Evolutionary conservation across 2,888 invertebrate species (phyloP), one percentile per base, ranked within the genome.

Genomic region (Ariolimax columbianus): DNA sequence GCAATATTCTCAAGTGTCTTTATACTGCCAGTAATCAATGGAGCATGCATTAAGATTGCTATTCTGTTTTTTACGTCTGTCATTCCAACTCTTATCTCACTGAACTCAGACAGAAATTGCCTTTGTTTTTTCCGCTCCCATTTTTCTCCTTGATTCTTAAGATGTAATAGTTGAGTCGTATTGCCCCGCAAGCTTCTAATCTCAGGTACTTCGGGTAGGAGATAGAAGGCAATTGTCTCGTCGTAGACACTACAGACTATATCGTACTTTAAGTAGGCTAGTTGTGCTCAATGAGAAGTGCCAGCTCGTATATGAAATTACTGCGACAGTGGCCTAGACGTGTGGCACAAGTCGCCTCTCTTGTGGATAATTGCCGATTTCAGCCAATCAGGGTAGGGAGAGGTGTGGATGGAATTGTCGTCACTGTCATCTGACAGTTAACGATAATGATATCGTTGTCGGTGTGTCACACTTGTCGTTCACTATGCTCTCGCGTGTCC

Each of bases 311-410:
- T 30, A 40, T 14, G 36, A 43, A 79, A 79, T 79, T 66, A 78
- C 78, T 38, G 38, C 40, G 63, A 23, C 40, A 26, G 23, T 59
- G 68, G 17, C 38, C 17, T 17, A 43, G 66, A 79, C 33, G 70
- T 59, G 33, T 14, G 43, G 33, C 38, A 47, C 81, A 70, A 51
- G 72, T 55, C 72, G 72, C 72, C 51, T 36, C 72, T 81, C 81
- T 81, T 72, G 72, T 40, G 75, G 66, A 75, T 82, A 82, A 82
- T 82, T 82, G 82, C 82, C 59, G 36, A 73, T 82, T 59, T 82
- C 82, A 75, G 55, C 75, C 75, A 55, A 63, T 75, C 59, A 63
- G 40, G 38, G 33, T 40, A 43, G 63, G 73, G 38, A 63, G 40
- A 30, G 75, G n/a, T 43, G 51, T n/a, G 51, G 72, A 33, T 72